Percentiles rank a stretch among this genome's conserved stretches.
Evolutionary conservation across 2,113 vertebrate genomes (phyloP).

Genomic region (Alligator sinensis): DNA sequence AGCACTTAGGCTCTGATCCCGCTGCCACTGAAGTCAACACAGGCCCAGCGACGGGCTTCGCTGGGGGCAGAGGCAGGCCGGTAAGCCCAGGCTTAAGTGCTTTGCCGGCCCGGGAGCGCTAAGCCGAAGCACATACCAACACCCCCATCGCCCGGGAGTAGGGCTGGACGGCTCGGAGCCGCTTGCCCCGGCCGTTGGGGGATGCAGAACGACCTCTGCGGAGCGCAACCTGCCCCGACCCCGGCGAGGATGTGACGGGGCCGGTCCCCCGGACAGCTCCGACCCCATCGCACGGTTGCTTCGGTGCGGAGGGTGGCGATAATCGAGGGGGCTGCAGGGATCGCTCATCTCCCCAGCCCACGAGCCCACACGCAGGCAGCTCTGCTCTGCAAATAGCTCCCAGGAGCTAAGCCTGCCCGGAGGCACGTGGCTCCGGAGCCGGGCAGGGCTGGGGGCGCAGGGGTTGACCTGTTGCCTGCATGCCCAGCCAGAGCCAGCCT

Average conservation of each 20-base stretch:
- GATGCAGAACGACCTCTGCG: not conserved
- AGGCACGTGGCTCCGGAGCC: not conserved
- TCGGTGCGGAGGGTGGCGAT: no score
- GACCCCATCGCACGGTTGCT: no score
- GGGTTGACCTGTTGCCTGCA: no score
- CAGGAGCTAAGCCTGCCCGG: not conserved
- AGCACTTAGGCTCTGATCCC: not conserved
- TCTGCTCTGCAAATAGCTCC: no score
- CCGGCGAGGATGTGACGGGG: no score
- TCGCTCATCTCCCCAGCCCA: not conserved
- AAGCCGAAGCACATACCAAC: not conserved
- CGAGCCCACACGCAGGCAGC: not conserved
- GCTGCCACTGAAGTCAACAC: no score
- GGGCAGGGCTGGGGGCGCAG: not conserved
- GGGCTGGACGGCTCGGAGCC: not conserved
- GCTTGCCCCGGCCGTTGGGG: not conserved
- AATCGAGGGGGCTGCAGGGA: not conserved
- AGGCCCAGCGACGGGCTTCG: no score
- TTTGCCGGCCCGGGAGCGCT: not conserved
- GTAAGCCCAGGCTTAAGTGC: not conserved
- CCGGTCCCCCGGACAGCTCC: no score
- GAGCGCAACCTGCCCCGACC: no score
- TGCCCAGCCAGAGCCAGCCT: not conserved
- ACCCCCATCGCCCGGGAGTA: not conserved
- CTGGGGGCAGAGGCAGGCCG: not conserved